A percentile compares a stretch with the other conserved stretches of the same genome.
These are phyloP conservation scores for Pionites leucogaster DNA, from an alignment of 2,113 vertebrate genomes.

Conservation along the genomic window DNA sequence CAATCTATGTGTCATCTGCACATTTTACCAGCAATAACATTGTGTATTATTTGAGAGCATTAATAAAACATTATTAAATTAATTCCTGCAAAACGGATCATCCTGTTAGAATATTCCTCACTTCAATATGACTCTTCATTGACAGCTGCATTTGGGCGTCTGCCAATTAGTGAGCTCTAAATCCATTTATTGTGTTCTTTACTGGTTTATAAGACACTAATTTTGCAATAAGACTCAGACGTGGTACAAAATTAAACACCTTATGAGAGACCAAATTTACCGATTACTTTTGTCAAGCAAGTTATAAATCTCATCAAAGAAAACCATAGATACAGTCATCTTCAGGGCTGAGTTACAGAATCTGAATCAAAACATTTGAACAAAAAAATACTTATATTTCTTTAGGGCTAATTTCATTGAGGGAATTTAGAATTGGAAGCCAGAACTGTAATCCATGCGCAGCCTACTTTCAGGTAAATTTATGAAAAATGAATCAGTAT, in stretches of 20 bases:
- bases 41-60: not conserved
- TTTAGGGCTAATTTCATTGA: not conserved
- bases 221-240: not conserved
- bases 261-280: not conserved
- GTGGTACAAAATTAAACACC: not conserved
- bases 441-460: not conserved
- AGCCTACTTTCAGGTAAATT: not conserved
- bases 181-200: not conserved
- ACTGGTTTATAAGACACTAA: not conserved
- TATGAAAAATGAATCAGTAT: not conserved
- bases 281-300: not conserved
- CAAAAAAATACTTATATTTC: not conserved
- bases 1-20: not conserved
- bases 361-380: not conserved
- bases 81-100: slow-evolving; percentile 2
- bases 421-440: not conserved
- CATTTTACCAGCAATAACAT: not conserved
- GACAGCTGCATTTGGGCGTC: slow-evolving; percentile 20
- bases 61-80: slow-evolving; percentile 41
- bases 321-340: not conserved
- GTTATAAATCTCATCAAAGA: not conserved
- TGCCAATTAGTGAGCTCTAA: slow-evolving; percentile 30
- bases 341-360: not conserved
- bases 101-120: not conserved
- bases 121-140: not conserved